Percentiles rank a stretch among this genome's conserved stretches.
These are phyloP conservation scores for Drosophila nr. fundita DNA, from an alignment of 2,888 invertebrate genomes.

Conservation along the genomic window DNA sequence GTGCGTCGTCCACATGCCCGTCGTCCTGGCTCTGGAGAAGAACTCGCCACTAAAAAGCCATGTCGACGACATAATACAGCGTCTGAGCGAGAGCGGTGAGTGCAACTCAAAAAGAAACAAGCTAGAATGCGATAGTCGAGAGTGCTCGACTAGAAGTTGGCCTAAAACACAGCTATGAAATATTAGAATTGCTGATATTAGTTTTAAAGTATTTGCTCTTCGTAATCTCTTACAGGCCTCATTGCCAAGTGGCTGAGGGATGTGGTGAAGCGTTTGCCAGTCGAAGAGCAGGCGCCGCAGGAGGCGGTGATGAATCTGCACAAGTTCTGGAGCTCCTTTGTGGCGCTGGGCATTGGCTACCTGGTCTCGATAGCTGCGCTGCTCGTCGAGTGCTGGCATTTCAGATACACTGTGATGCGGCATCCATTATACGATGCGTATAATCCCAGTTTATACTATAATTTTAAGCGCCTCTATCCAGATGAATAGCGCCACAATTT, in stretches of 20 bases:
- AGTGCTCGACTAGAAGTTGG: not conserved
- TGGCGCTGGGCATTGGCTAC: conserved; percentile 90
- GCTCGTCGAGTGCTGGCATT: conserved; percentile 88
- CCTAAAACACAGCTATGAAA: not conserved
- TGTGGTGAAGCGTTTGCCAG: conserved; percentile 87
- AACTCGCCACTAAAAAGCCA: conserved; percentile 91
- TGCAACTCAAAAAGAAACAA: not conserved
- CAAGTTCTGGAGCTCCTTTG: conserved; percentile 91
- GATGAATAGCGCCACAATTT: conserved; percentile 30
- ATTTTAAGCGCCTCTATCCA: conserved; percentile 71
- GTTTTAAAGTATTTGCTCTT: not conserved
- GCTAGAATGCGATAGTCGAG: not conserved
- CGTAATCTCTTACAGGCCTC: conserved; percentile 86
- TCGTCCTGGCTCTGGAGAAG: conserved; percentile 92
- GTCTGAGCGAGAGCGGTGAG: conserved; percentile 90
- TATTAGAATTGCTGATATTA: not conserved
- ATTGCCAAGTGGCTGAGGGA: conserved; percentile 92
- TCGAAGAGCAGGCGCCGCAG: conserved; percentile 87
- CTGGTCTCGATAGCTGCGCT: conserved; percentile 87
- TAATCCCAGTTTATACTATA: conserved; percentile 82
- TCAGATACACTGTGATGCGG: conserved; percentile 88
- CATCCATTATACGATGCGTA: conserved; percentile 91
- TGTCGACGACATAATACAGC: conserved; percentile 88
- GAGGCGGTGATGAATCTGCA: conserved; percentile 92
- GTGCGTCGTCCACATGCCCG: conserved; percentile 92